Percentiles rank a stretch among this genome's conserved stretches.
Conservation (phyloP, 2,113 vertebrate species). For the Nycticorax nycticorax region DNA sequence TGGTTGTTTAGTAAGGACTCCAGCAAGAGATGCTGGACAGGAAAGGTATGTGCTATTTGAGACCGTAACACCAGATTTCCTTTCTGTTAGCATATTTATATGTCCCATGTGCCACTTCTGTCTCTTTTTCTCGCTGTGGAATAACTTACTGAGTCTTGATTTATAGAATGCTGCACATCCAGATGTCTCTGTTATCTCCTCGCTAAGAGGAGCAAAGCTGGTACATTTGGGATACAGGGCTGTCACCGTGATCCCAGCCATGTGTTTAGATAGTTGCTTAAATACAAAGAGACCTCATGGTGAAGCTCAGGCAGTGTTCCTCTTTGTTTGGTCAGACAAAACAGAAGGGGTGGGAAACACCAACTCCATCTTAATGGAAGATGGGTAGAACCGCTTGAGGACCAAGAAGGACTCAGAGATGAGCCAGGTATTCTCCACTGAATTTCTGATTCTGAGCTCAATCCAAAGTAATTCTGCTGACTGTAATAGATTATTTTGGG, state of each 20-base stretch:
- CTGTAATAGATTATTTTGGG: background rate
- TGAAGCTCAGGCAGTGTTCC: background rate
- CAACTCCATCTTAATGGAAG: background rate
- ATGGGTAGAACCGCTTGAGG: background rate
- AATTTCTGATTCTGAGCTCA: background rate
- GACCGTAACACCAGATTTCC: constrained; percentile 21
- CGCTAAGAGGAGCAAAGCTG: background rate
- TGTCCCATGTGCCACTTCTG: background rate
- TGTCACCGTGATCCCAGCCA: background rate
- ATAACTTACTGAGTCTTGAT: background rate
- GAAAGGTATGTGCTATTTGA: constrained; percentile 21
- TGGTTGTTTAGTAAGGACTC: background rate
- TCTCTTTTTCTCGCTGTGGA: background rate
- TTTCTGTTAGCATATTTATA: constrained; percentile 12
- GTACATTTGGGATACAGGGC: background rate
- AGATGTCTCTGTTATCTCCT: background rate
- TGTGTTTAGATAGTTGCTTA: background rate
- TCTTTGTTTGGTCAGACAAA: background rate
- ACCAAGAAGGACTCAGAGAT: background rate
- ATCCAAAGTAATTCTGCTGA: background rate
- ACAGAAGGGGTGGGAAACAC: background rate
- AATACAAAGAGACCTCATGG: background rate
- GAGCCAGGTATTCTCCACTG: background rate
- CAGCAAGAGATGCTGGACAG: constrained; percentile 10
- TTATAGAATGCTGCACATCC: background rate